phyloP scores from a whole-genome alignment of 2,797 vertebrate species.

The Lepus oiostolus region DNA sequence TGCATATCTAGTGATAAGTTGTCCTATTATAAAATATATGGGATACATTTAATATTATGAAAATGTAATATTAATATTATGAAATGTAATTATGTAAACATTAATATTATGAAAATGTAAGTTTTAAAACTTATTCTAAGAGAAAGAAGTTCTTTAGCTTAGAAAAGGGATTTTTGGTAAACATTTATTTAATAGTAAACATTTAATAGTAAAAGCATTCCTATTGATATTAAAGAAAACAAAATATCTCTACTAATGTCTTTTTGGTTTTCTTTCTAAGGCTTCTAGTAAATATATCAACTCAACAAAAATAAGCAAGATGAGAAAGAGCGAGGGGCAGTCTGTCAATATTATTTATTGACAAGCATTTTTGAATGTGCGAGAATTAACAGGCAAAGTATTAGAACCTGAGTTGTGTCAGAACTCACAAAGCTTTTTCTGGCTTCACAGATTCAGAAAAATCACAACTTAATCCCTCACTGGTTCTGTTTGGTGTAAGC shows the following conservation, averaged over 20 bases:
- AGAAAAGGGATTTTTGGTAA: not conserved
- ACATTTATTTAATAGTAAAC: not conserved
- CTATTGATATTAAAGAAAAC: not conserved
- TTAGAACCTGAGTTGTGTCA: not conserved
- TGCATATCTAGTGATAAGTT: not conserved
- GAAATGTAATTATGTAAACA: too few species aligned
- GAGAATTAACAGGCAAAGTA: not conserved
- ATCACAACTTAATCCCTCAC: not conserved
- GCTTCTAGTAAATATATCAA: not conserved
- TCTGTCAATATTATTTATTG: slow-evolving; percentile 1
- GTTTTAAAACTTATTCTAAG: not conserved
- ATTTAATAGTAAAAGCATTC: not conserved
- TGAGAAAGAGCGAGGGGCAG: not conserved
- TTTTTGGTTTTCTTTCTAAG: not conserved
- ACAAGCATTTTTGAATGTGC: not conserved
- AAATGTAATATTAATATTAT: too few species aligned
- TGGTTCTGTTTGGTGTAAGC: not conserved
- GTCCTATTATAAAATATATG: not conserved
- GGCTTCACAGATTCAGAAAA: not conserved
- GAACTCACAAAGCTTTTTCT: not conserved
- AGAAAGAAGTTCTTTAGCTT: not conserved
- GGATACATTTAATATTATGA: not conserved
- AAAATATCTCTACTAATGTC: not conserved
- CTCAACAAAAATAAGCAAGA: not conserved
- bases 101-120: not conserved